phyloP scores from a whole-genome alignment of 2,113 vertebrate species.

The Probosciger aterrimus region DNA sequence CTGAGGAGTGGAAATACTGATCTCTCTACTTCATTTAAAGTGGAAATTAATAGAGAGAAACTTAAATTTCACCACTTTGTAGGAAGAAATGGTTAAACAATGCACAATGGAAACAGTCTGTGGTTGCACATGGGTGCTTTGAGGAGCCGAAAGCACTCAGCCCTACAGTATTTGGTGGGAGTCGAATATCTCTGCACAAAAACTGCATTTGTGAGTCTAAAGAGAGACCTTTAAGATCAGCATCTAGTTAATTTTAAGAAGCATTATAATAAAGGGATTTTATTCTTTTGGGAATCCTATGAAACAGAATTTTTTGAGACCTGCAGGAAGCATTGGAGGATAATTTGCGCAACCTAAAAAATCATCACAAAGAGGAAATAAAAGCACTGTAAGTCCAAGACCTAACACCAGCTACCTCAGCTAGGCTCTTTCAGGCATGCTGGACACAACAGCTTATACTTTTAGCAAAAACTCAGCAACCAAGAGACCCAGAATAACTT shows the following conservation, averaged over 20 bases:
- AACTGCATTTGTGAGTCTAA: not conserved
- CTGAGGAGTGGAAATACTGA: accelerated
- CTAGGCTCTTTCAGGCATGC: not conserved
- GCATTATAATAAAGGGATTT: not conserved
- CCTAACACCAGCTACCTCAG: not conserved
- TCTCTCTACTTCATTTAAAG: not conserved
- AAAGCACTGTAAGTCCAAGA: not conserved
- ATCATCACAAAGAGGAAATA: not conserved
- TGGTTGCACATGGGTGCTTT: accelerated
- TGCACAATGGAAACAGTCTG: not conserved
- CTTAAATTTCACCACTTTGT: accelerated
- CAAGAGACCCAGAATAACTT: not conserved
- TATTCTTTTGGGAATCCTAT: not conserved
- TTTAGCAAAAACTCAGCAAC: not conserved
- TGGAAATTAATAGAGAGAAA: accelerated
- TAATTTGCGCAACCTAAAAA: not conserved
- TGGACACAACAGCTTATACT: not conserved
- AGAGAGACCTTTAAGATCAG: not conserved
- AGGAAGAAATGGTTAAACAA: not conserved
- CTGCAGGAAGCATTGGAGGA: not conserved
- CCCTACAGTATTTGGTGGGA: not conserved
- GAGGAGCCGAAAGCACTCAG: not conserved
- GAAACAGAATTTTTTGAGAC: not conserved
- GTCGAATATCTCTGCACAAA: not conserved
- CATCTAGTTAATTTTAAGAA: not conserved